Evolutionary conservation across 2,888 invertebrate species (phyloP), one percentile per base, ranked within the genome.

Genomic region (Nebria brevicollis): DNA sequence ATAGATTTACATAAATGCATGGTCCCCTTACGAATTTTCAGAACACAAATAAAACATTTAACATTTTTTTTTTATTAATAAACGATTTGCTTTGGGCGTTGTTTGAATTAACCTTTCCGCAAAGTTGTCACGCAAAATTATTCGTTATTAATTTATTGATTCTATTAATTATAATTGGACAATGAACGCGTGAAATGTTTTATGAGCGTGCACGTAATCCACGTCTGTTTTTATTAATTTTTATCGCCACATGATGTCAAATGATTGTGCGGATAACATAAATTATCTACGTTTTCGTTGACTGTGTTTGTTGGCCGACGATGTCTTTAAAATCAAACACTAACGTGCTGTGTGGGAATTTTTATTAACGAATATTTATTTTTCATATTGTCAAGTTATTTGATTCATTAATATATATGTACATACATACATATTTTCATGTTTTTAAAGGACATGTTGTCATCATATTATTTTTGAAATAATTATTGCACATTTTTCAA

Each of bases 141-240:
- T 42, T 41, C 54, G 66, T 74, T 68, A 79, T 79, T 79, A 79
- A 79, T 79, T 79, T 79, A 79, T 79, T 74, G 74, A 79, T 66
- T 79, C 79, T 79, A 74, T 79, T 79, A 79, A 79, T 79, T 79
- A 74, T 79, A 74, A 75, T 68, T 79, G 75, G 70, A 79, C 79
- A 79, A 79, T 79, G 79, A 79, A 79, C 66, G 43, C 26, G 79
- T 75, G 79, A 65, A 66, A 68, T 79, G 66, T 79, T 79, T 78
- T 78, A 78, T 78, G 78, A 41, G 34, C 42, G 20, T 15, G 54
- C 54, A 54, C 54, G 54, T 54, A 54, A 54, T 54, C 54, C 20
- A 26, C 70, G 70, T 70, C 75, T 81, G 76, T 81, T 81, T 81
- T 76, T 81, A 81, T 81, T 81, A 81, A 81, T 81, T 81, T 81